Evolutionary conservation across 2,797 vertebrate genomes (phyloP), one percentile per base, ranked within the genome.

Genomic region (Sphaeramia orbicularis): DNA sequence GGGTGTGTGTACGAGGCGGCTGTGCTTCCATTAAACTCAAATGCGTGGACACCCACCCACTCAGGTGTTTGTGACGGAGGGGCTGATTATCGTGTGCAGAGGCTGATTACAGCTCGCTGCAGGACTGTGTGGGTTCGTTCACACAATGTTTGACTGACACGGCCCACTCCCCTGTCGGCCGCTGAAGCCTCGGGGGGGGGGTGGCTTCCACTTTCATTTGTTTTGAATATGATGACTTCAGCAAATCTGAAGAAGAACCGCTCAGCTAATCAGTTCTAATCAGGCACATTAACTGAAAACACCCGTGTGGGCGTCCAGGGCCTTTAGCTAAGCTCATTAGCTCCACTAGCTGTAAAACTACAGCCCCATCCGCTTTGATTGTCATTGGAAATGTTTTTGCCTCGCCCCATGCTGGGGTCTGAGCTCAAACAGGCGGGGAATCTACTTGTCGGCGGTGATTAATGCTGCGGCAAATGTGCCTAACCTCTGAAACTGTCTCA

Each of bases 71-170:
- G 10, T 54, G 27, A 10, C 1, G 15, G 36, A 67, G 45, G 36
- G 54, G 35, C 56, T 67, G 45, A 68, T 70, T 70, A 44, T 60
- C 10, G n/a, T 38, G 49, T 15, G 44, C 45, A 47, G 32, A 56
- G 63, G 53, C 65, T 69, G 66, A 69, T 69, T 69, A 24, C 19
- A 44, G 12, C 4, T 11, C 6, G 2, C 12, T 14, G 7, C 37
- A 41, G 15, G 21, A 41, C 16, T 8, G 6, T 11, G 68, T 51
- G 53, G 48, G 30, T 14, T 24, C 14, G 16, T 4, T 8, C 45
- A 12, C 4, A 38, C 56, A 14, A 6, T 6, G 41, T 18, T 55
- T 65, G 51, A 55, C 2, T 54, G 51, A 21, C 53, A 24, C 32
- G 6, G 15, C 43, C 27, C 16, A 42, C 37, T 56, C 51, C 21